Conservation (phyloP, 2,888 invertebrate species). For the Caenorhabditis japonica region DNA sequence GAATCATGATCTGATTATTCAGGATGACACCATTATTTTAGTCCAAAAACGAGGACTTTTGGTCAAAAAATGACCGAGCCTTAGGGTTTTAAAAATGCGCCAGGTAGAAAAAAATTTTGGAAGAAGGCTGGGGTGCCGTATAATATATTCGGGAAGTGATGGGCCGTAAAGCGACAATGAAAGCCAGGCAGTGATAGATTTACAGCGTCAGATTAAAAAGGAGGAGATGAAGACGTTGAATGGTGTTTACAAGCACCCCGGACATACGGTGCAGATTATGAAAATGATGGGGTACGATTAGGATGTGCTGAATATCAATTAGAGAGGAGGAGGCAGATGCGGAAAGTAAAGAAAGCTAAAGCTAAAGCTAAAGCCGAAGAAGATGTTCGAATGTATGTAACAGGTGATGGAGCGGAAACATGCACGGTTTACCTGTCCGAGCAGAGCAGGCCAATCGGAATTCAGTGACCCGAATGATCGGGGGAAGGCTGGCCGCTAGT, state of each 20-base stretch:
- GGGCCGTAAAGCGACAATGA: too few relatives aligned
- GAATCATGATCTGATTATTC: too few relatives aligned
- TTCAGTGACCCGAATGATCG: constrained; percentile 48
- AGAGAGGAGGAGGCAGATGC: constrained; percentile 7
- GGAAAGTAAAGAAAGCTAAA: too few relatives aligned
- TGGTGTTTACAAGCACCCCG: constrained; percentile 35
- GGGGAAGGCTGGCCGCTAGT: constrained; percentile 22
- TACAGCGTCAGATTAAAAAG: constrained; percentile 35
- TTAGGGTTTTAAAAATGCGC: too few relatives aligned
- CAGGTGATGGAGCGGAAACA: constrained; percentile 51
- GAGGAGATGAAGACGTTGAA: constrained; percentile 37
- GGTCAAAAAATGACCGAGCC: too few relatives aligned
- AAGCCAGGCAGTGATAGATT: constrained; percentile 42
- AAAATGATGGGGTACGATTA: constrained; percentile 28
- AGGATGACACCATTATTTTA: too few relatives aligned
- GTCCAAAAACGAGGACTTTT: too few relatives aligned
- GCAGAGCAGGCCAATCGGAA: constrained; percentile 49
- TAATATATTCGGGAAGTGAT: constrained; percentile 45
- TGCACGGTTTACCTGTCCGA: constrained; percentile 44
- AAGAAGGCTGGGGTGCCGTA: too few relatives aligned
- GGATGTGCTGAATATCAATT: constrained; percentile 31
- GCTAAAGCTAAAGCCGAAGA: not conserved
- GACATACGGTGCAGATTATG: constrained; percentile 50
- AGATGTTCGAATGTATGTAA: constrained; percentile 6
- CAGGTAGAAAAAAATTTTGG: too few relatives aligned